Conservation (phyloP, 2,888 invertebrate genomes). For the Trichopria drosophilae region DNA sequence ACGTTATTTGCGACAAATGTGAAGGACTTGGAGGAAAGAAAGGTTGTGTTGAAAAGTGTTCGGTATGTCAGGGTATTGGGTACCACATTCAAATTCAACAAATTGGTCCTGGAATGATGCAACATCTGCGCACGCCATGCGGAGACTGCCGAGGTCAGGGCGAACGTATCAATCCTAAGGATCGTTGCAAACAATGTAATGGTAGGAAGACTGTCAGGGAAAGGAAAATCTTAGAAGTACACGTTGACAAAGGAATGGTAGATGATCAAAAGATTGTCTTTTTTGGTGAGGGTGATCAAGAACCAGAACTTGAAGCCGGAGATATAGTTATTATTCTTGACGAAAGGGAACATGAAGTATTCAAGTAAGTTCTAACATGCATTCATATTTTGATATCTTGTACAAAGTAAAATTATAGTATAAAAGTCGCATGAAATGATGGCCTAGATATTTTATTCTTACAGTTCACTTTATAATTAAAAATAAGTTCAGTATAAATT, state of each 20-base stretch:
- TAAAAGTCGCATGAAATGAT: too few species aligned
- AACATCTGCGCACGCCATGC: slow-evolving; percentile 90
- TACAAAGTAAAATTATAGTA: too few species aligned
- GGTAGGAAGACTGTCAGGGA: slow-evolving; percentile 89
- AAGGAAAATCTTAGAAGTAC: slow-evolving; percentile 92
- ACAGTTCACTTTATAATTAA: too few species aligned
- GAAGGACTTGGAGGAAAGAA: slow-evolving; percentile 95
- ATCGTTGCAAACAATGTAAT: slow-evolving; percentile 90
- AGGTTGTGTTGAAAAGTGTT: slow-evolving; percentile 84
- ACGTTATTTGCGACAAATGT: slow-evolving; percentile 94
- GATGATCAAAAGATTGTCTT: slow-evolving; percentile 95
- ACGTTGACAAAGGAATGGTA: slow-evolving; percentile 92
- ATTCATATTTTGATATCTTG: too few species aligned
- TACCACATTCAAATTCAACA: slow-evolving; percentile 77
- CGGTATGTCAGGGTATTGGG: slow-evolving; percentile 86
- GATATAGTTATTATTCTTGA: slow-evolving; percentile 95
- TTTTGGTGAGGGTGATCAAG: slow-evolving; percentile 94
- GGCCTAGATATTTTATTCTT: too few species aligned
- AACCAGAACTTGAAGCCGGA: slow-evolving; percentile 90
- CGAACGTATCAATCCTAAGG: slow-evolving; percentile 83
- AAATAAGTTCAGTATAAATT: too few species aligned
- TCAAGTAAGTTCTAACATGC: slow-evolving; percentile 59
- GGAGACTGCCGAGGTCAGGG: slow-evolving; percentile 85
- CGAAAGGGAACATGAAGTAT: slow-evolving; percentile 85
- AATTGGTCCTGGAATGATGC: slow-evolving; percentile 76